A percentile compares a stretch with the other conserved stretches of the same genome.
These are phyloP conservation scores for Sebastes melanostomus DNA, from an alignment of 2,797 vertebrate genomes.

Conservation along the genomic window DNA sequence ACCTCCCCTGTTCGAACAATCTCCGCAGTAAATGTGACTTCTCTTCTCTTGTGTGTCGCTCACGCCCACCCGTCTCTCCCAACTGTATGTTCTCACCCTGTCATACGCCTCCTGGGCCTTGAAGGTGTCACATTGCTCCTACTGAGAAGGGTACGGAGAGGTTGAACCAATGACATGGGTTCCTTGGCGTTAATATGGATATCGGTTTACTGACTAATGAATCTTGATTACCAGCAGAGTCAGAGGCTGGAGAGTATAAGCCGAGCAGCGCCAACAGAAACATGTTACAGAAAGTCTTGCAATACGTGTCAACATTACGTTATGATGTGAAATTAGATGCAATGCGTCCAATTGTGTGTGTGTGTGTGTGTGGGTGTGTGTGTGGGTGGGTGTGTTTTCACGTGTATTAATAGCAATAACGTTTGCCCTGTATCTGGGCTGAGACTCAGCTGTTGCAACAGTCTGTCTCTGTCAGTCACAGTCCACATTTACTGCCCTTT, in stretches of 20 bases:
- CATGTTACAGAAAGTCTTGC: not conserved
- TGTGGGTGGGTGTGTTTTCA: slow-evolving; percentile 14
- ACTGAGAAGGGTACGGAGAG: slow-evolving; percentile 27
- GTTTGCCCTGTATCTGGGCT: slow-evolving; percentile 66
- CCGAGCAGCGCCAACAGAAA: not conserved
- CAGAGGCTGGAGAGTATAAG: not conserved
- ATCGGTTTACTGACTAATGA: not conserved
- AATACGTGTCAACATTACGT: slow-evolving; percentile 7
- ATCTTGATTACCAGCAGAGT: not conserved
- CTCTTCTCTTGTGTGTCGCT: slow-evolving; percentile 14
- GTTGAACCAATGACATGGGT: slow-evolving; percentile 7
- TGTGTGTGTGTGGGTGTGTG: not conserved
- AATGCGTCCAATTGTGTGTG: not conserved
- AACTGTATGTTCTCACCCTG: slow-evolving; percentile 41
- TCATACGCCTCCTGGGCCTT: slow-evolving; percentile 18
- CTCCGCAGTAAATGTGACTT: slow-evolving; percentile 15
- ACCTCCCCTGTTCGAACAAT: not conserved
- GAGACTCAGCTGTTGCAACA: slow-evolving; percentile 71
- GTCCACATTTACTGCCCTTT: not conserved
- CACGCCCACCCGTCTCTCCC: slow-evolving; percentile 21
- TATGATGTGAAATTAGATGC: slow-evolving; percentile 14
- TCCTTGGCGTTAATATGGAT: not conserved
- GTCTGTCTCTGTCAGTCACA: slow-evolving; percentile 72
- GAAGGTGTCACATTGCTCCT: slow-evolving; percentile 57
- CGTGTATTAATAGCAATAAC: slow-evolving; percentile 74